phyloP scores from a whole-genome alignment of 2,113 vertebrate species.

The Naja naja region DNA sequence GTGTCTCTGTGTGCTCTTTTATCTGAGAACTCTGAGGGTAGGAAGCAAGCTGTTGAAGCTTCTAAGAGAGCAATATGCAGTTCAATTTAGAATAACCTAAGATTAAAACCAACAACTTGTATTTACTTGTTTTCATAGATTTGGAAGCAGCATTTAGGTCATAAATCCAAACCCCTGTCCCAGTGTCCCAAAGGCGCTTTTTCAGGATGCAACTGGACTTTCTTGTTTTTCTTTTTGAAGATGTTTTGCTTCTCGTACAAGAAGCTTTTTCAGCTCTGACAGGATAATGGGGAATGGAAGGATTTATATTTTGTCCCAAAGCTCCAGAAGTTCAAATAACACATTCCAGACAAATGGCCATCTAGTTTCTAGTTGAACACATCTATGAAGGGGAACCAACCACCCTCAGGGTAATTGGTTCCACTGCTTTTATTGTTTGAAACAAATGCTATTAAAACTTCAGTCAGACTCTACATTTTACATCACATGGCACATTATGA shows the following conservation, averaged over 20 bases:
- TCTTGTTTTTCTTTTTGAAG: too few relatives aligned
- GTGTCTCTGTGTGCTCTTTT: neutral
- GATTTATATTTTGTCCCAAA: neutral
- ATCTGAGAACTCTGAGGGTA: neutral
- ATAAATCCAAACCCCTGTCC: neutral
- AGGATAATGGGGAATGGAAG: too few relatives aligned
- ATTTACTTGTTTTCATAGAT: neutral
- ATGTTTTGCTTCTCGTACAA: too few relatives aligned
- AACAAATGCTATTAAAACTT: neutral
- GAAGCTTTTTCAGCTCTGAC: too few relatives aligned
- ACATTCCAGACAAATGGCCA: neutral
- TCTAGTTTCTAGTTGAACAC: neutral
- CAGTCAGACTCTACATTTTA: neutral
- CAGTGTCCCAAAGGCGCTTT: neutral
- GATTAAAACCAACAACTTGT: neutral
- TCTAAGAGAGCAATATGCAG: neutral
- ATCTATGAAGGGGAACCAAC: neutral
- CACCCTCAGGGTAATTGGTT: neutral
- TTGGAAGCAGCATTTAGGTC: neutral
- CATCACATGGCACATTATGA: neutral
- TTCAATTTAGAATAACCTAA: neutral
- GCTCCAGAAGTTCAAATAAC: neutral
- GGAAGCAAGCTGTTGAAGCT: neutral
- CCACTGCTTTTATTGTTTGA: neutral
- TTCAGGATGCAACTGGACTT: too few relatives aligned